Evolutionary conservation across 2,888 invertebrate genomes (phyloP), one percentile per base, ranked within the genome.

Genomic region (Sesia apiformis): DNA sequence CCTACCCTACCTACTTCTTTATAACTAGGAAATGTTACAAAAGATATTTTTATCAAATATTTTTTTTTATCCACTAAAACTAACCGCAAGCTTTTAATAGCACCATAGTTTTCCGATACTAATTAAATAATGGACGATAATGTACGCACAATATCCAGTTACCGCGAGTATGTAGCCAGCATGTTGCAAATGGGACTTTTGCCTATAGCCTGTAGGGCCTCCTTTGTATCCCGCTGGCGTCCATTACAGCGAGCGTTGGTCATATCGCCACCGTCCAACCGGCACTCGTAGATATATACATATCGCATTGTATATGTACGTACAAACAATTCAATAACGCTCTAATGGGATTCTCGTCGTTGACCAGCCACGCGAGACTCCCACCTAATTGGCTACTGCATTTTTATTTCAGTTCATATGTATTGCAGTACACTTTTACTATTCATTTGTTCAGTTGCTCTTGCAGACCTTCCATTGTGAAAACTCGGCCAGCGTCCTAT

Each of bases 331-430:
- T 83, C 84, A 83, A 86, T 86, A 87, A 78, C 78, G 71, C 72
- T 76, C 71, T 84, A 86, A 87, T 88, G 72, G 85, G 81, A 87
- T 83, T 85, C 74, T 77, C 67, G 75, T 73, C 58, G 54, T 62
- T 63, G 76, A 74, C 68, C 74, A 81, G 73, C 81, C 80, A 78
- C 76, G 76, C 80, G 84, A 79, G 74, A 79, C 84, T 69, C 68
- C 69, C 72, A 67, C 60, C 46, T 23, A 4, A 46, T n/a, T 4
- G 46, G 7, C 46, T 23, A 46, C n/a, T 46, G 46, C 46, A 46
- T 46, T 46, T 46, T 46, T 46, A 46, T 46, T 23, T n/a, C 46
- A 46, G 23, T 23, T 46, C 23, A 8, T 46, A 46, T 46, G 23
- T 23, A 23, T 23, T 23, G 23, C 23, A 23, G 23, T 23, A 23